Percentiles rank a stretch among this genome's conserved stretches.
phyloP scores from a whole-genome alignment of 2,113 vertebrate genomes.

The Pluvialis apricaria region DNA sequence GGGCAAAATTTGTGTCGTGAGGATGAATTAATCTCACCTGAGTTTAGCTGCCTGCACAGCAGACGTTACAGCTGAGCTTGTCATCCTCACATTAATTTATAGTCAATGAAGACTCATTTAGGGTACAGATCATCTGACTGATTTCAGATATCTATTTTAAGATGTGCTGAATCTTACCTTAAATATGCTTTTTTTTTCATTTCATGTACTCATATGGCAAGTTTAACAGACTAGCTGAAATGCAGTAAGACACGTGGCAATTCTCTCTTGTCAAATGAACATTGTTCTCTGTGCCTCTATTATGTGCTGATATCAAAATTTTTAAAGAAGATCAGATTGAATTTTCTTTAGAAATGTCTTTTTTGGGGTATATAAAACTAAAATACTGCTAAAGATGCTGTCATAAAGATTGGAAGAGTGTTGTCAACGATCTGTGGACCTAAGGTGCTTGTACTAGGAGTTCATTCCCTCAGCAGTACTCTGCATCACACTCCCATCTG shows the following conservation, averaged over 20 bases:
- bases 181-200: not conserved
- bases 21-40: not conserved
- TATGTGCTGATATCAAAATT: not conserved
- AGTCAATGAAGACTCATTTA: not conserved
- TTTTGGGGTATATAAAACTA: too few relatives aligned
- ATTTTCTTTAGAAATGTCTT: not conserved
- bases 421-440: not conserved
- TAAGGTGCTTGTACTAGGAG: not conserved
- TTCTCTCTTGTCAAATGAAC: not conserved
- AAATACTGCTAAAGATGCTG: not conserved
- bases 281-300: not conserved
- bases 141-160: not conserved
- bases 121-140: not conserved
- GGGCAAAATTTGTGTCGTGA: not conserved
- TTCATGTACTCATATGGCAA: not conserved
- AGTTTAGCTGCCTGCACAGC: not conserved
- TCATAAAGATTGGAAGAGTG: not conserved
- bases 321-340: not conserved
- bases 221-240: not conserved
- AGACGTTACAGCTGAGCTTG: not conserved
- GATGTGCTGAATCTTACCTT: not conserved
- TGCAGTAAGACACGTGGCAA: not conserved
- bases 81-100: not conserved
- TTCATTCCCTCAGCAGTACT: not conserved
- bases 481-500: fast-evolving